Percentiles rank a stretch among this genome's conserved stretches.
Evolutionary conservation across 2,797 vertebrate species (phyloP).

Genomic region (Myotis daubentonii): DNA sequence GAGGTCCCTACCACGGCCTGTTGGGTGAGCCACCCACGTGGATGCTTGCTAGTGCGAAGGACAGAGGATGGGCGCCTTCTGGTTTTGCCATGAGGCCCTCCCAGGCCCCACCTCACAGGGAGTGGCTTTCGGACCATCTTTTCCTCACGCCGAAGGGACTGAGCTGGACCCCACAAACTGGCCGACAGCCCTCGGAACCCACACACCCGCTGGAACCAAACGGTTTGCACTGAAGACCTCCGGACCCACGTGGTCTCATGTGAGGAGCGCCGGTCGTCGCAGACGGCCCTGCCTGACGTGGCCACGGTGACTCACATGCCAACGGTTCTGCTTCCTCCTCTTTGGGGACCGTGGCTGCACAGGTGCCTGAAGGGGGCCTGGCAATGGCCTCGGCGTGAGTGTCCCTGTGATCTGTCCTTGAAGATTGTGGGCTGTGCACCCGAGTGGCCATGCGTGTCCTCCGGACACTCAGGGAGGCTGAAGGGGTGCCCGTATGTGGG

Average conservation of each 20-base stretch:
- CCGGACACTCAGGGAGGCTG: background rate
- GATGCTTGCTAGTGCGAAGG: background rate
- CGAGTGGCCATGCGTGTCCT: background rate
- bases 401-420: background rate
- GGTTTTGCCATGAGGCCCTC: background rate
- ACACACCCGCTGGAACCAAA: background rate
- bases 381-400: background rate
- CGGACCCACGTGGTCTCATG: too few species aligned
- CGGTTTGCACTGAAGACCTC: background rate
- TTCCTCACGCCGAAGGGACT: background rate
- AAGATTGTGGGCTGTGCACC: background rate
- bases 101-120: background rate
- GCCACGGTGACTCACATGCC: background rate
- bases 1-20: too few species aligned
- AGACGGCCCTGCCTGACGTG: too few species aligned
- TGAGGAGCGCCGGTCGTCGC: background rate
- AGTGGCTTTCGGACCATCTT: background rate
- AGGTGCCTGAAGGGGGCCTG: background rate
- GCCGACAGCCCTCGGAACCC: background rate
- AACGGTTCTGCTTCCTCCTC: background rate
- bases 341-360: background rate
- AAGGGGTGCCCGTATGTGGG: rapidly evolving
- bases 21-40: background rate
- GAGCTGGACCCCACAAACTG: background rate
- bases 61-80: background rate